Evolutionary conservation across 2,888 invertebrate species (phyloP).

Genomic region (Chloroclystis v-ata): DNA sequence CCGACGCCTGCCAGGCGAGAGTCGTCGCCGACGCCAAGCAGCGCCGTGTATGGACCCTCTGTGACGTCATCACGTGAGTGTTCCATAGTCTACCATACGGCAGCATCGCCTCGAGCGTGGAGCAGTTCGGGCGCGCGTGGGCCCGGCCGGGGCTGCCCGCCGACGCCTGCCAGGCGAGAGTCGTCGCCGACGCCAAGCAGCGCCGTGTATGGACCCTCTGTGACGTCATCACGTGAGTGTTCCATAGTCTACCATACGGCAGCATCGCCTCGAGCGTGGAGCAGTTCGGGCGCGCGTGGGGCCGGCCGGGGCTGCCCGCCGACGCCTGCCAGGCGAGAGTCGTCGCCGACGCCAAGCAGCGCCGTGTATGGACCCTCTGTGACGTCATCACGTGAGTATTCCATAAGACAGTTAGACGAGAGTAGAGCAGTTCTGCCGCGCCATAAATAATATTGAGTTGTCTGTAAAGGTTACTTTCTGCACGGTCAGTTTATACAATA

Average conservation of each 20-base stretch:
- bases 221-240: constrained; percentile 80
- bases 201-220: constrained; percentile 84
- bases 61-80: constrained; percentile 81
- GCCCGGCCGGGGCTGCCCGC: constrained; percentile 71
- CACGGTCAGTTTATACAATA: no score
- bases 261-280: constrained; percentile 77
- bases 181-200: constrained; percentile 80
- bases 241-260: background rate
- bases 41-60: constrained; percentile 82
- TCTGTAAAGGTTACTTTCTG: no score
- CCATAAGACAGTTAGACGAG: constrained; percentile 52
- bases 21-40: constrained; percentile 81
- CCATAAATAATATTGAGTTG: no score
- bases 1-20: constrained; percentile 77
- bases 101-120: constrained; percentile 76
- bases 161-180: constrained; percentile 77
- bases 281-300: constrained; percentile 89
- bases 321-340: constrained; percentile 78
- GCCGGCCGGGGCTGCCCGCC: constrained; percentile 68
- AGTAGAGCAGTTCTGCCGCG: constrained; percentile 85
- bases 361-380: constrained; percentile 84
- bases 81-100: background rate
- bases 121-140: constrained; percentile 89
- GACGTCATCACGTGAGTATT: constrained; percentile 80
- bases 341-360: constrained; percentile 80